These are phyloP conservation scores for Cheumatopsyche charites DNA, from an alignment of 1,140 invertebrate species.

Conservation along the genomic window DNA sequence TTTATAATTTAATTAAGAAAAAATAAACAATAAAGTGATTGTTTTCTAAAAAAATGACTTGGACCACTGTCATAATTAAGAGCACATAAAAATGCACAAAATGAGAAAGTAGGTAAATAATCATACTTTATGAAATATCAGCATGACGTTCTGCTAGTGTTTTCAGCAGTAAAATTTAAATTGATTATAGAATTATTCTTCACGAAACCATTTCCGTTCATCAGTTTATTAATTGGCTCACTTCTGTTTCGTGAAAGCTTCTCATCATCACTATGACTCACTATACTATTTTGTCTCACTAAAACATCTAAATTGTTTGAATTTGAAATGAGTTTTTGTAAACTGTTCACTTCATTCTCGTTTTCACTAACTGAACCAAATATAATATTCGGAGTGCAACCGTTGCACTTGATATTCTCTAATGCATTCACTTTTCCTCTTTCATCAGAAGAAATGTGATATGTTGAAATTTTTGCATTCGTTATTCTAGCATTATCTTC, in stretches of 20 bases:
- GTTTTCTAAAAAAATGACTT: background rate
- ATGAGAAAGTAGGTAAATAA: no score
- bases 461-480: background rate
- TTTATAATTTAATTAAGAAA: no score
- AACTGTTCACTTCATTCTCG: conserved; percentile 28
- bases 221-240: conserved; percentile 37
- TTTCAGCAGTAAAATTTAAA: background rate
- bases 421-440: background rate
- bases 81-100: no score
- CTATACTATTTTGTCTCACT: conserved; percentile 21
- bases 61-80: conserved; percentile 10
- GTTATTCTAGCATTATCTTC: conserved; percentile 13
- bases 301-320: conserved; percentile 24
- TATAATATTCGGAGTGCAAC: background rate
- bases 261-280: conserved; percentile 40
- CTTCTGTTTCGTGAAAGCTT: conserved; percentile 25
- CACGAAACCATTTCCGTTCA: conserved; percentile 31
- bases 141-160: background rate
- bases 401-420: conserved; percentile 18
- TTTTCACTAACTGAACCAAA: conserved; percentile 18
- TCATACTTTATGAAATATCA: no score
- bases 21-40: no score
- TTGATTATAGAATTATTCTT: conserved; percentile 5
- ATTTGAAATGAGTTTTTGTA: conserved; percentile 35
- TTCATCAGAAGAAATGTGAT: background rate